These are phyloP conservation scores for Eurystomus glaucurus DNA, from an alignment of 2,797 vertebrate genomes.

Conservation along the genomic window DNA sequence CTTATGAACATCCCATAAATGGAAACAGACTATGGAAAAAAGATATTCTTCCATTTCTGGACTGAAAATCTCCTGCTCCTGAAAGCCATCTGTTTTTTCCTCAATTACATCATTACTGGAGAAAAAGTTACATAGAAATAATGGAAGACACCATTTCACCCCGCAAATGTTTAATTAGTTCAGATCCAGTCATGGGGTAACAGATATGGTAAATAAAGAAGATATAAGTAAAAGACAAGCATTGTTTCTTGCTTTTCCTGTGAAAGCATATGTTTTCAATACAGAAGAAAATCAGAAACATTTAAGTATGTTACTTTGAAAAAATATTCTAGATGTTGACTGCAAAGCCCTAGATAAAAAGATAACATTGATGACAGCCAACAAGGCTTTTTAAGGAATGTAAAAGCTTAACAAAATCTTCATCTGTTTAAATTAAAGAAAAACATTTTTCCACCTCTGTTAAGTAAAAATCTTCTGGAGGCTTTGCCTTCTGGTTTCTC, in stretches of 20 bases:
- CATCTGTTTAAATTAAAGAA: conserved; percentile 16
- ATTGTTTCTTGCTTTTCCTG: not conserved
- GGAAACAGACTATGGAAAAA: not conserved
- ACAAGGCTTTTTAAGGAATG: not conserved
- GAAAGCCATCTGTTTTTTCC: not conserved
- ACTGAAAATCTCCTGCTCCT: not conserved
- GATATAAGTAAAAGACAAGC: not conserved
- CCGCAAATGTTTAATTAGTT: not conserved
- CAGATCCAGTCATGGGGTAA: not conserved
- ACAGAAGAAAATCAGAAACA: not conserved
- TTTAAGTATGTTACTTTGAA: not conserved
- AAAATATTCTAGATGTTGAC: not conserved
- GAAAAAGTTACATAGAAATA: not conserved
- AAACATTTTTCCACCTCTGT: not conserved
- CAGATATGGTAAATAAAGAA: accelerated
- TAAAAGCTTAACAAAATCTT: conserved; percentile 20
- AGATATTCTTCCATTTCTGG: not conserved
- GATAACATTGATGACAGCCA: not conserved
- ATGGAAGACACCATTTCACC: not conserved
- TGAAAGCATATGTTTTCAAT: not conserved
- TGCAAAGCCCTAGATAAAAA: conserved; percentile 27
- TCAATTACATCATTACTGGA: not conserved
- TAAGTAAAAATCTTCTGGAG: not conserved
- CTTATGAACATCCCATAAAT: not conserved
- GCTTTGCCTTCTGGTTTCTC: not conserved